Base-by-base conservation (phyloP, 2,888 invertebrate species). In the Orthosia gracilis region DNA sequence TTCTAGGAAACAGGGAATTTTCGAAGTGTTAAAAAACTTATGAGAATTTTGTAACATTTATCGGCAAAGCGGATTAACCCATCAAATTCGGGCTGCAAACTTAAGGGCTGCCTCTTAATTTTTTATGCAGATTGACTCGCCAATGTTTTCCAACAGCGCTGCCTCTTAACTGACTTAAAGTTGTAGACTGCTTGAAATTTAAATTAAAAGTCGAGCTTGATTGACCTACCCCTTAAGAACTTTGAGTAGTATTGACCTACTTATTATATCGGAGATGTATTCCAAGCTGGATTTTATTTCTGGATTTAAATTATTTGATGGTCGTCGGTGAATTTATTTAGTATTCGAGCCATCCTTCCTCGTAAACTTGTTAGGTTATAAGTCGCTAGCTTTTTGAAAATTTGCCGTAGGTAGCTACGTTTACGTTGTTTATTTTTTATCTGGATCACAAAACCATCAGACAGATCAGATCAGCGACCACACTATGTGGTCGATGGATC, bases 101-200 rank as follows among this genome's bases (percentile, higher is more conserved):
- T 87, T 78, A 69, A 88, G 88, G 88, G 89, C 81, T 91, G 89
- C 89, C 90, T 87, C 88, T 91, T 92, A 76, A 91, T 93, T 91
- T 92, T 93, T 93, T 92, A 94, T 92, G 91, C 89, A 93, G 89
- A 92, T 94, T 92, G 83, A 91, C 90, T 90, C 88, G 76, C 78
- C 73, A 83, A 92, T 92, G 89, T 92, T 93, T 89, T 87, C 88
- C 87, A 90, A 87, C 82, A 82, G 83, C 86, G 76, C 80, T 75
- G 84, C 85, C 86, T 84, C 85, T 89, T 90, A 92, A 92, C 90
- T 83, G 84, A 87, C 88, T 91, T 91, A 87, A 87, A 87, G 85
- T 89, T 87, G 85, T 88, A 84, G 83, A 40, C 79, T 74, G 52
- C 76, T 73, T 64, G 47, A 73, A 72, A 81, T 80, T 80, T 87